These are phyloP conservation scores for Centrocercus urophasianus DNA, from an alignment of 2,113 vertebrate genomes.

Conservation along the genomic window DNA sequence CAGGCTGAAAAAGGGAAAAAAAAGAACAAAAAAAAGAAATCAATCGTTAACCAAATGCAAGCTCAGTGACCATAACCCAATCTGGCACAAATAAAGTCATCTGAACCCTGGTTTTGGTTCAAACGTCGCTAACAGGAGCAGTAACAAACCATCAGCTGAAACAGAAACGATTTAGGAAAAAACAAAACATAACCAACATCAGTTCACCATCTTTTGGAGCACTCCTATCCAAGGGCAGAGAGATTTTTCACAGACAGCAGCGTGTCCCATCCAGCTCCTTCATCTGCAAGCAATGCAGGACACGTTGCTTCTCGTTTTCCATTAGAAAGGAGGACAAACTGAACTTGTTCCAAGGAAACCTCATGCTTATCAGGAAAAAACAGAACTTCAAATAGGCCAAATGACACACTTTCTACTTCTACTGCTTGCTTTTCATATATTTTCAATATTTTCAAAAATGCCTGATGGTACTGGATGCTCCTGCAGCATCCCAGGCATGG, in stretches of 20 bases:
- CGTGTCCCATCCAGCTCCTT: not conserved
- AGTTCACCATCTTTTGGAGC: not conserved
- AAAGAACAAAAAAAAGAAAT: not conserved
- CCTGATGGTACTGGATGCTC: not conserved
- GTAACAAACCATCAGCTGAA: slow-evolving; percentile 38
- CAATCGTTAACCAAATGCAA: not conserved
- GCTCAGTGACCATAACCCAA: not conserved
- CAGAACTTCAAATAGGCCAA: not conserved
- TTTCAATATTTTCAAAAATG: not conserved
- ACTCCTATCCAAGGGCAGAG: not conserved
- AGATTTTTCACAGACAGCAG: not conserved
- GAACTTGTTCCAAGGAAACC: not conserved
- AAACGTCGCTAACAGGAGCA: not conserved
- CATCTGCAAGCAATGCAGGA: not conserved
- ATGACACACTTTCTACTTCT: not conserved
- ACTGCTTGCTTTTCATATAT: not conserved
- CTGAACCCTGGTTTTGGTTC: slow-evolving; percentile 14
- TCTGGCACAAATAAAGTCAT: slow-evolving; percentile 37
- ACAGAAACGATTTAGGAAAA: not conserved
- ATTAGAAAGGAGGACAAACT: not conserved
- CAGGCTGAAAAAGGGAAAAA: slow-evolving; percentile 73
- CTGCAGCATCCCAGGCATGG: accelerated
- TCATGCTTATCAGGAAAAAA: not conserved
- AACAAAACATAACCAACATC: not conserved
- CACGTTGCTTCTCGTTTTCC: not conserved